Evolutionary conservation across 2,797 vertebrate genomes (phyloP).

Genomic region (Bradypus variegatus): DNA sequence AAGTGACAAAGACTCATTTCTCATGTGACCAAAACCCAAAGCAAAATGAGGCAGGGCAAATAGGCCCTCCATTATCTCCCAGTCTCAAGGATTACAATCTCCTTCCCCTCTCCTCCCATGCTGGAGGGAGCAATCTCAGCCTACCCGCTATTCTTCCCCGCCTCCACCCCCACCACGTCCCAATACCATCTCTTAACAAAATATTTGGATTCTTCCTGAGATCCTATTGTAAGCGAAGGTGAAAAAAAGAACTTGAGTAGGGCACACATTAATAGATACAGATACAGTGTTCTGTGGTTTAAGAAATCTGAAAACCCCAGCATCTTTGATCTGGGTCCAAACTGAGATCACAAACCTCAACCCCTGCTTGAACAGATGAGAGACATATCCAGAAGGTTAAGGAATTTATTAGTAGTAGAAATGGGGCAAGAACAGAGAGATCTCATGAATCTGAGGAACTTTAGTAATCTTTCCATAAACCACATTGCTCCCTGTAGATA

Average conservation of each 20-base stretch:
- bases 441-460: neutral
- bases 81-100: no score
- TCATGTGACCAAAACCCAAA: slow-evolving; percentile 16
- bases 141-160: neutral
- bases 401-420: slow-evolving; percentile 13
- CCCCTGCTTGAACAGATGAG: neutral
- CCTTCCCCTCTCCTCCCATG: neutral
- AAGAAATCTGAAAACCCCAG: slow-evolving; percentile 18
- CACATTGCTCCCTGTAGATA: neutral
- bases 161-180: neutral
- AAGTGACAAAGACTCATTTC: neutral
- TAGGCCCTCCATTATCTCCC: neutral
- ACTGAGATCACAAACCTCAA: neutral
- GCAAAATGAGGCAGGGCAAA: neutral
- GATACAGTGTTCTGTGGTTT: neutral
- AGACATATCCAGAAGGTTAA: neutral
- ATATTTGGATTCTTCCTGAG: neutral
- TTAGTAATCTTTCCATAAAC: slow-evolving; percentile 18
- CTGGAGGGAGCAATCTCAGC: neutral
- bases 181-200: slow-evolving; percentile 19
- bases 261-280: neutral
- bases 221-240: neutral
- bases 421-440: slow-evolving; percentile 17
- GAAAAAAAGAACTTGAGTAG: neutral
- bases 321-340: neutral